These are phyloP conservation scores for Peucedramus taeniatus DNA, from an alignment of 2,113 vertebrate species.

Conservation along the genomic window DNA sequence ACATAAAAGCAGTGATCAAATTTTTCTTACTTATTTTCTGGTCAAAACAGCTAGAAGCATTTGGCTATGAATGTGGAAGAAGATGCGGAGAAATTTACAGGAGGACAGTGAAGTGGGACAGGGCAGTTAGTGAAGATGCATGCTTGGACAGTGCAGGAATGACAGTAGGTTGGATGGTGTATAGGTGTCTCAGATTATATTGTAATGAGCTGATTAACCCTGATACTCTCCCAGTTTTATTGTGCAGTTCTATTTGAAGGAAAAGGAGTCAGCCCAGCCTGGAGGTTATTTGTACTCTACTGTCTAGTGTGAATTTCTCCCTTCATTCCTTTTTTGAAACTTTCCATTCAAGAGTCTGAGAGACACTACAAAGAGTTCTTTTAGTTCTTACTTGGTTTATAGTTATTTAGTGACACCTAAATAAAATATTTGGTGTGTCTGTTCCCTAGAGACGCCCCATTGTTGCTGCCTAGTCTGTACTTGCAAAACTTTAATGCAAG, in stretches of 20 bases:
- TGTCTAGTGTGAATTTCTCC: accelerated
- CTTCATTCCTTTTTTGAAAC: neutral
- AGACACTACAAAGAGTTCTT: neutral
- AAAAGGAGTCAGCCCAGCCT: neutral
- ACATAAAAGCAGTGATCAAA: neutral
- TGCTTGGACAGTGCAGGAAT: neutral
- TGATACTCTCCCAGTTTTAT: neutral
- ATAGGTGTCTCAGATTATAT: neutral
- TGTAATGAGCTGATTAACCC: neutral
- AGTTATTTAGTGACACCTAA: slow-evolving; percentile 57
- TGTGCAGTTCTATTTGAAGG: neutral
- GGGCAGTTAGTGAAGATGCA: neutral
- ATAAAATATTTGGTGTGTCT: slow-evolving; percentile 73
- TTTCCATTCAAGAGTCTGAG: neutral
- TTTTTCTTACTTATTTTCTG: neutral
- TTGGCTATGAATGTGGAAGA: neutral
- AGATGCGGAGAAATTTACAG: neutral
- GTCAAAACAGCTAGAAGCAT: neutral
- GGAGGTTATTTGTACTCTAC: neutral
- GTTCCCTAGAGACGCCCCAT: slow-evolving; percentile 67
- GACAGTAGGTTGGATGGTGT: neutral
- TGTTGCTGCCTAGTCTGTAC: slow-evolving; percentile 67
- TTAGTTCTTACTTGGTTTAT: slow-evolving; percentile 22
- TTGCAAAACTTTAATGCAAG: slow-evolving; percentile 62
- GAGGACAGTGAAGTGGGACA: neutral